Base-by-base conservation (phyloP, 2,113 vertebrate genomes). In the Periophthalmodon schlosseri region DNA sequence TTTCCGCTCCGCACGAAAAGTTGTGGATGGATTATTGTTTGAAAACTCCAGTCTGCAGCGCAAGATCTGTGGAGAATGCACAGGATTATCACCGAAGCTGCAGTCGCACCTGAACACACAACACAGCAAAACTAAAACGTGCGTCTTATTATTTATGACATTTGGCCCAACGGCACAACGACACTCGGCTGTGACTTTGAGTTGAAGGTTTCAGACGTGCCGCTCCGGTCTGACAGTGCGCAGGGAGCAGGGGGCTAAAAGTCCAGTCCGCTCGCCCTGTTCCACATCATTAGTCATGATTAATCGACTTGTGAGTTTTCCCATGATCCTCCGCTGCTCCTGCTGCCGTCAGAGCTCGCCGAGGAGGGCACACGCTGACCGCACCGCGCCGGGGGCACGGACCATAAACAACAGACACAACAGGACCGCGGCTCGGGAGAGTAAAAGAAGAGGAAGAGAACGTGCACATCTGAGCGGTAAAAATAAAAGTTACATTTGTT, bases 221-320 rank as follows among this genome's bases (percentile, higher is more conserved):
- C 10, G 52, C 20, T 56, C n/a, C 10, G 10, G 15, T 52, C 49
- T n/a, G n/a, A 56, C 52, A 21, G 20, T 56, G 50, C 72, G 57
- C 58, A 46, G 57, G 66, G 64, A 77, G 61, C 69, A 46, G 39
- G 44, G 6, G 65, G 80, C 76, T 39, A 69, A 66, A 89, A 90
- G 87, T 90, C 88, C 89, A 86, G 89, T 78, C 83, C 73, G 74
- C 82, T 87, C 90, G 89, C 81, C 91, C 78, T 0, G 93, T 92
- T 91, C 90, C 91, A 94, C 93, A 89, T 95, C 94, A 94, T 92
- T 94, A 94, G 91, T 79, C 86, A 89, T 95, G 92, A 95, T 95
- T 95, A 95, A 95, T 91, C 89, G 91, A 75, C 90, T n/a, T 87
- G 87, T 83, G 86, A 91, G 92, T 85, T 93, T 93, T 92, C 92